Conservation (phyloP, 2,888 invertebrate species). For the Smittia sp. region DNA sequence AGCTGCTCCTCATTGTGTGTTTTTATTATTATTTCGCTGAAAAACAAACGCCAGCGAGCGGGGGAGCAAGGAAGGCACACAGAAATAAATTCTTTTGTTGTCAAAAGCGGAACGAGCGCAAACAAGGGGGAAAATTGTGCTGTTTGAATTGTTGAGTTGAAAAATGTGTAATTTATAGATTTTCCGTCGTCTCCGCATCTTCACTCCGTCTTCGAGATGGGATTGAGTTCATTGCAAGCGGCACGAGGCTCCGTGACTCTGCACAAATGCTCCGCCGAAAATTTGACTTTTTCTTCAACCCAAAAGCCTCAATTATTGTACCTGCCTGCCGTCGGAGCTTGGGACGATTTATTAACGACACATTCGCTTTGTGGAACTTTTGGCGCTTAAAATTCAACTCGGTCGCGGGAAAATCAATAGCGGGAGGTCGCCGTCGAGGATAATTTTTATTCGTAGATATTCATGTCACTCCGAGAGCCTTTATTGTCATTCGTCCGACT, state of each 20-base stretch:
- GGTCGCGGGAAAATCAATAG: neutral
- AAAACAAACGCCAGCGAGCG: neutral
- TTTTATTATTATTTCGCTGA: slow-evolving; percentile 32
- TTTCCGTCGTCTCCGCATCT: slow-evolving; percentile 1
- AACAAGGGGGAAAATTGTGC: slow-evolving; percentile 19
- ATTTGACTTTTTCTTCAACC: neutral
- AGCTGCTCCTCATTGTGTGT: slow-evolving; percentile 21
- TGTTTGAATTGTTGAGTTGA: slow-evolving; percentile 26
- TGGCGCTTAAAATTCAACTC: neutral
- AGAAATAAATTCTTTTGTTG: slow-evolving; percentile 38
- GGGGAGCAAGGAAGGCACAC: neutral
- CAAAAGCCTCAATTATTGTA: neutral
- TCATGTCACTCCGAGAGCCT: neutral
- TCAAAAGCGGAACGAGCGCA: slow-evolving; percentile 25
- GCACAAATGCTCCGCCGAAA: neutral
- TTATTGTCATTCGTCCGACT: neutral
- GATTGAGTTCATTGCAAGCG: neutral
- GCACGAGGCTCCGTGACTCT: neutral
- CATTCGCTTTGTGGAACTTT: neutral
- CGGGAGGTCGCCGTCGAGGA: neutral
- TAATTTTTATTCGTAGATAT: slow-evolving; percentile 12
- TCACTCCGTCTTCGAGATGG: neutral
- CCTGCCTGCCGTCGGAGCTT: neutral
- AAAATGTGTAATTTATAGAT: slow-evolving; percentile 39
- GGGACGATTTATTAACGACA: slow-evolving; percentile 1